These are phyloP conservation scores for Macroramphosus scolopax DNA, from an alignment of 2,797 vertebrate genomes.

Conservation along the genomic window DNA sequence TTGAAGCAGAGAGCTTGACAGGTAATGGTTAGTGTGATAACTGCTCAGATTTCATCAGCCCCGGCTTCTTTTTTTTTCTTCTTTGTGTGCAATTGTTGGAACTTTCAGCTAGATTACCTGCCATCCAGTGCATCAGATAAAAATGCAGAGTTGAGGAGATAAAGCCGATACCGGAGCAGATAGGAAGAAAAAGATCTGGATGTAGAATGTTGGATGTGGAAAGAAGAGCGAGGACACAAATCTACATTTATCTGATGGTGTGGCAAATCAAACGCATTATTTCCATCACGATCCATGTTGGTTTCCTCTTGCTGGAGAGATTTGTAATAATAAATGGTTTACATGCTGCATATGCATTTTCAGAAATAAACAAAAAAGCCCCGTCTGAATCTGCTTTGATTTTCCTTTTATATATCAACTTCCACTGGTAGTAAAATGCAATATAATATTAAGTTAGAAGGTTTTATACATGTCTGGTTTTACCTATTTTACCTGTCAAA, in stretches of 20 bases:
- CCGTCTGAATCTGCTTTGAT: no score
- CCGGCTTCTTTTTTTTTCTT: slow-evolving; percentile 66
- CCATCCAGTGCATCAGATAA: slow-evolving; percentile 98
- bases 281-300: slow-evolving; percentile 49
- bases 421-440: no score
- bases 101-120: slow-evolving; percentile 99
- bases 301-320: slow-evolving; percentile 39
- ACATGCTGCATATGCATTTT: no score
- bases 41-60: slow-evolving; percentile 99
- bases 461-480: no score
- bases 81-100: slow-evolving; percentile 95
- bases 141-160: slow-evolving; percentile 82
- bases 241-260: slow-evolving; percentile 86
- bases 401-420: no score
- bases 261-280: slow-evolving; percentile 74
- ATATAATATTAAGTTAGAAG: no score
- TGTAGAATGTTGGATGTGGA: slow-evolving; percentile 68
- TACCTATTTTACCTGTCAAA: no score
- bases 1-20: slow-evolving; percentile 98
- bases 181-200: slow-evolving; percentile 84
- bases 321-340: no score
- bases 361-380: no score
- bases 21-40: slow-evolving; percentile 99
- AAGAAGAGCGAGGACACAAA: slow-evolving; percentile 53
- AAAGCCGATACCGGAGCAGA: slow-evolving; percentile 80